Evolutionary conservation across 2,797 vertebrate species (phyloP).

Genomic region (Lutjanus campechanus): DNA sequence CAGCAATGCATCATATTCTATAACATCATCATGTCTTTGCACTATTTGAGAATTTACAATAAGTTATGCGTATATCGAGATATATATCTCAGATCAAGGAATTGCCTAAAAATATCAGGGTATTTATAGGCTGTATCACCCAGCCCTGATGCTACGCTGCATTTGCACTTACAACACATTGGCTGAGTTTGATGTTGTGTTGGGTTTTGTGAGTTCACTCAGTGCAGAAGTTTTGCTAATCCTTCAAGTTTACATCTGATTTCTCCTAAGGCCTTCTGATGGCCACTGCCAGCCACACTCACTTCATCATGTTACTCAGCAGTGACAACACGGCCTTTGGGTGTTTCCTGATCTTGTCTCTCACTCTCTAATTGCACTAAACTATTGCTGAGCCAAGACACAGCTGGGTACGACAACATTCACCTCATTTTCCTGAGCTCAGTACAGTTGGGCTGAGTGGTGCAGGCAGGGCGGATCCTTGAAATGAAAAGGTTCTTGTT

Average conservation of each 20-base stretch:
- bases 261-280: conserved; percentile 54
- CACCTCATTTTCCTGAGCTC: conserved; percentile 55
- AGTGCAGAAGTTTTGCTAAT: conserved; percentile 45
- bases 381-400: conserved; percentile 52
- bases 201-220: conserved; percentile 38
- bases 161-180: conserved; percentile 20
- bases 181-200: conserved; percentile 10
- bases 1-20: too few species aligned
- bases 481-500: conserved; percentile 70
- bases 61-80: too few species aligned
- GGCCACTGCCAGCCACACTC: conserved; percentile 71
- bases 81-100: neutral
- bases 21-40: too few species aligned
- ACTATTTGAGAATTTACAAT: too few species aligned
- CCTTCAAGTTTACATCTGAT: conserved; percentile 59
- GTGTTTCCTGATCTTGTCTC: conserved; percentile 74
- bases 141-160: neutral
- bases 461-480: conserved; percentile 42
- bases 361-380: conserved; percentile 67
- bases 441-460: conserved; percentile 40
- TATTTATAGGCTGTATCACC: too few species aligned
- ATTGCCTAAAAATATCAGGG: too few species aligned
- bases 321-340: conserved; percentile 67
- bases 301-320: conserved; percentile 64
- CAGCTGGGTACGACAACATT: conserved; percentile 64